A percentile compares a stretch with the other conserved stretches of the same genome.
Conservation (phyloP, 2,113 vertebrate species). For the Psephotus haematonotus region DNA sequence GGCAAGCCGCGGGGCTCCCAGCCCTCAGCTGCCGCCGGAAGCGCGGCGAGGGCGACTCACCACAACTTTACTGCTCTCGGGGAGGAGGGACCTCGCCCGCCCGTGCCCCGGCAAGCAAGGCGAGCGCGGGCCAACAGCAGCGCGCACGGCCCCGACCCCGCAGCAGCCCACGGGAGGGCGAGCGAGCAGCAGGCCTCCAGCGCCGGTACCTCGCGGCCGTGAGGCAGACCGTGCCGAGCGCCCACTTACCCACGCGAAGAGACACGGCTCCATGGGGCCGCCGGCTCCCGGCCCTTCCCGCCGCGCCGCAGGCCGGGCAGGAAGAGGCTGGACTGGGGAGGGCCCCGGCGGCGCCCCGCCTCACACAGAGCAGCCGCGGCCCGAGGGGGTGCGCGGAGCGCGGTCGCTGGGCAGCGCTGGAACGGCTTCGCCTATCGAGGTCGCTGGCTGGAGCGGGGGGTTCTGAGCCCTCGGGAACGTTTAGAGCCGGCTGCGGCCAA, state of each 20-base stretch:
- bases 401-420: rapidly evolving
- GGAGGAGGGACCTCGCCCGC: neutral
- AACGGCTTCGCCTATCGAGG: rapidly evolving
- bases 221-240: too few species aligned
- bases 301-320: neutral
- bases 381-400: rapidly evolving
- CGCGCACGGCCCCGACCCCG: neutral
- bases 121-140: neutral
- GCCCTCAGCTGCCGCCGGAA: neutral
- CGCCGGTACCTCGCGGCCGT: neutral
- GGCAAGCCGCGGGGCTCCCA: neutral
- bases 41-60: too few species aligned
- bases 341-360: neutral
- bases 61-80: neutral
- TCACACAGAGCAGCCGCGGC: neutral
- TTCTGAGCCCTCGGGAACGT: too few species aligned
- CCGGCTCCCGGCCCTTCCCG: neutral
- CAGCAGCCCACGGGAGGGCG: neutral
- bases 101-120: neutral
- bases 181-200: neutral
- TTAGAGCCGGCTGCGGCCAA: neutral
- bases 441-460: too few species aligned
- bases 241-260: conserved; percentile 14
- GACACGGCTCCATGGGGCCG: neutral
- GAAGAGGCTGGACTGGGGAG: neutral